Evolutionary conservation across 2,797 vertebrate species (phyloP), one percentile per base, ranked within the genome.

Genomic region (Melanotaenia trifasciata): DNA sequence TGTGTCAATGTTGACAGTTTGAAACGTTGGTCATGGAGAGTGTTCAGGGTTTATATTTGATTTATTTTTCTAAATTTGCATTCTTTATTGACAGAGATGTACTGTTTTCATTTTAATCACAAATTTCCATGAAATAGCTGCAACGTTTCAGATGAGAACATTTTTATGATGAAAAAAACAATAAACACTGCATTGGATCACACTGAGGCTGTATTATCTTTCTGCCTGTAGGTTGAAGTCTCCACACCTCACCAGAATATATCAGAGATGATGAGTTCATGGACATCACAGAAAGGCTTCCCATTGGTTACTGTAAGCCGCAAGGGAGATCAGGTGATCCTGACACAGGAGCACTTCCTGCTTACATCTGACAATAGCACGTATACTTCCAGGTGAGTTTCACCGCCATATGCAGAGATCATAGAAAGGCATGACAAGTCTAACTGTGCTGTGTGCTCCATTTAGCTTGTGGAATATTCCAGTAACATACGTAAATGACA

Each of bases 251-350:
- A 90, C 4, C 71, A 91, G 64, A 95, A 95, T 73, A 94, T 99
- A 61, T 95, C 96, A 32, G 94, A 95, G 83, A 95, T 98, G 92
- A 99, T 99, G 98, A 96, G 90, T 83, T 96, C 96, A 0, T 99
- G 98, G 98, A 96, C 96, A 11, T 87, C 94, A 14, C 96, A 97
- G 77, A 97, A 97, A 92, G 98, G 98, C 69, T 97, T 98, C 92
- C 98, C 98, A 47, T 84, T 99, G 89, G 95, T 99, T 70, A 98
- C 95, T 14, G 94, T 98, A 58, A 93, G 78, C 63, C 95, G 86
- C 72, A 93, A 90, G 30, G 96, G 94, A 70, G 94, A 85, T 63
- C 67, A 89, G 65, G 92, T 99, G 81, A 91, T 64, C 36, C 45
- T 99, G 53, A 93, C 94, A 10, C 98, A 99, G 87, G 96, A 98